Evolutionary conservation across 1,140 invertebrate species (phyloP).

Genomic region (Dendrolimus punctatus): DNA sequence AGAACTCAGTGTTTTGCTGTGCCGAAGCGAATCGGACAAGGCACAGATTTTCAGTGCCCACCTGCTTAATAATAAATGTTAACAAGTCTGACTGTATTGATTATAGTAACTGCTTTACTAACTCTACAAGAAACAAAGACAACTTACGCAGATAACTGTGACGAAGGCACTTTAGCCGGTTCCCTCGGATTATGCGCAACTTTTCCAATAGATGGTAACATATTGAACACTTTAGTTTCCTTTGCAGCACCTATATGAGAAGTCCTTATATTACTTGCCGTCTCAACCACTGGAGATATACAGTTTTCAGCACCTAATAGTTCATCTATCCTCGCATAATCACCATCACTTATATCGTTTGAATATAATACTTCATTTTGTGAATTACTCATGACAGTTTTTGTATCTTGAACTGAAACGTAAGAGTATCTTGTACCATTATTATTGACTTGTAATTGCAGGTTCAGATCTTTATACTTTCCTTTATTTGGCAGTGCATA

Average conservation of each 20-base stretch:
- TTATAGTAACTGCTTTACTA: too few relatives aligned
- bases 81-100: too few relatives aligned
- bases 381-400: conserved; percentile 61
- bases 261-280: conserved; percentile 49
- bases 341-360: conserved; percentile 55
- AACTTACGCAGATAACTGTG: conserved; percentile 47
- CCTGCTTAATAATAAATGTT: too few relatives aligned
- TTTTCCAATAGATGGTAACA: conserved; percentile 55
- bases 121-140: conserved; percentile 5
- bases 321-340: conserved; percentile 63
- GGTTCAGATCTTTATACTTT: conserved; percentile 66
- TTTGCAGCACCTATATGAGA: conserved; percentile 49
- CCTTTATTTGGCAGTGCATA: conserved; percentile 70
- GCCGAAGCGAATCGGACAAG: too few relatives aligned
- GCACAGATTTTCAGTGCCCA: too few relatives aligned
- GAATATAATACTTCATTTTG: conserved; percentile 60
- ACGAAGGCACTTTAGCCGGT: conserved; percentile 51
- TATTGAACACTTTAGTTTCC: conserved; percentile 46
- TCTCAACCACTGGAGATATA: conserved; percentile 46
- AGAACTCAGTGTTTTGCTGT: too few relatives aligned
- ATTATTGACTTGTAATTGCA: conserved; percentile 67
- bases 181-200: conserved; percentile 50
- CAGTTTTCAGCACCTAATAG: conserved; percentile 59
- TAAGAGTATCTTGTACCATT: conserved; percentile 65
- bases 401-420: conserved; percentile 60